Percentiles rank a stretch among this genome's conserved stretches.
Evolutionary conservation across 2,113 vertebrate genomes (phyloP).

Genomic region (Eptesicus fuscus): DNA sequence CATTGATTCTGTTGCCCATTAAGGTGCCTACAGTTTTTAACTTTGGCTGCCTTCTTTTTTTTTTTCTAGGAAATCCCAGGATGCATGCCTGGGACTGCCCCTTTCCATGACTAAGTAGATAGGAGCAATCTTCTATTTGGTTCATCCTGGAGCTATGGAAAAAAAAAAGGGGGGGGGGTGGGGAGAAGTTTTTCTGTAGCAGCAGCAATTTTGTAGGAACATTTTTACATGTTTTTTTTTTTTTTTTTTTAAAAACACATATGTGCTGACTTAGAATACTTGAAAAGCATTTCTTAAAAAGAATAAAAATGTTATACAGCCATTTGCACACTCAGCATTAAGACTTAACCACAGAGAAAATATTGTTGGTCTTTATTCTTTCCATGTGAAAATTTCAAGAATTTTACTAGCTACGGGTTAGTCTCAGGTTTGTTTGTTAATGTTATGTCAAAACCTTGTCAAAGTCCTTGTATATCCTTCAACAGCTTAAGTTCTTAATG

Average conservation of each 20-base stretch:
- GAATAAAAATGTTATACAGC: background rate
- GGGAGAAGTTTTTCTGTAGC: background rate
- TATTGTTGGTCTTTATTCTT: background rate
- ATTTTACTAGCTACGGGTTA: background rate
- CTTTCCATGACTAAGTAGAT: background rate
- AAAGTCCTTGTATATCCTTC: background rate
- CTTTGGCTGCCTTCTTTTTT: background rate
- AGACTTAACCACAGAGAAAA: background rate
- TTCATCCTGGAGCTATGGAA: background rate
- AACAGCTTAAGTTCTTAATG: background rate
- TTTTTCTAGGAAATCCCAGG: background rate
- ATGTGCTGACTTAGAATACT: background rate
- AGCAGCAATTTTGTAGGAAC: background rate
- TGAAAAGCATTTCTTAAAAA: background rate
- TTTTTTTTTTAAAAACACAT: background rate
- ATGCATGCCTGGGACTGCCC: background rate
- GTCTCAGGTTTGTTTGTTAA: background rate
- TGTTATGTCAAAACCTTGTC: background rate
- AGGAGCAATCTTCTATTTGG: background rate
- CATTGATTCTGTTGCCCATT: rapidly evolving
- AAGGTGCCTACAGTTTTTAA: background rate
- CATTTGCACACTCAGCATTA: background rate
- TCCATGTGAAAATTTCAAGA: background rate
- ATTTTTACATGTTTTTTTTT: background rate
- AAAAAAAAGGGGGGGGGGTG: rapidly evolving